A percentile compares a stretch with the other conserved stretches of the same genome.
Evolutionary conservation across 2,797 vertebrate species (phyloP).

Genomic region (Botia kubotai): DNA sequence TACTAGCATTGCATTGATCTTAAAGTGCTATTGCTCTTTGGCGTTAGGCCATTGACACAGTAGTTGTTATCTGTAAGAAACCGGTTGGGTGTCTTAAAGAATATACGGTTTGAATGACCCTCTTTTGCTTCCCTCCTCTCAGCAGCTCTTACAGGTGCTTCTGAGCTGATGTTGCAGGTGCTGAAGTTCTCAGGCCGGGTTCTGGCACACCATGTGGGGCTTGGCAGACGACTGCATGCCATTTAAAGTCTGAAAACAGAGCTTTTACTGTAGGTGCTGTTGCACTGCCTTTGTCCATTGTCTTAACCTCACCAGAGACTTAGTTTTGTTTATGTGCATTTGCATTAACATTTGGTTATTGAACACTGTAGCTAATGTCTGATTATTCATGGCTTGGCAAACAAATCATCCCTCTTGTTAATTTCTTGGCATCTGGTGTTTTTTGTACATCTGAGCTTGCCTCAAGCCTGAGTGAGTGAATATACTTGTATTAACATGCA

Average conservation of each 20-base stretch:
- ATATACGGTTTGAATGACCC: not conserved
- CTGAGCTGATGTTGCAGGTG: slow-evolving; percentile 48
- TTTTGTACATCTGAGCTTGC: too few species aligned
- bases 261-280: not conserved
- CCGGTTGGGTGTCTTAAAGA: not conserved
- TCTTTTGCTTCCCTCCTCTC: not conserved
- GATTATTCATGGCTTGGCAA: slow-evolving; percentile 27
- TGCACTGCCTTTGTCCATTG: not conserved
- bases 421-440: slow-evolving; percentile 34
- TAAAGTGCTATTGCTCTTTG: too few species aligned
- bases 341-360: slow-evolving; percentile 43
- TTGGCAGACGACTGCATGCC: slow-evolving; percentile 23
- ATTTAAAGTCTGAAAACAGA: slow-evolving; percentile 30
- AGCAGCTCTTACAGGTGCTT: slow-evolving; percentile 6
- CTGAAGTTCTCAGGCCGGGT: slow-evolving; percentile 54
- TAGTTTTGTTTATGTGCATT: slow-evolving; percentile 4
- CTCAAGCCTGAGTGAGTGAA: too few species aligned
- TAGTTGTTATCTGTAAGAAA: too few species aligned
- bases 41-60: too few species aligned
- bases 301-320: slow-evolving; percentile 28
- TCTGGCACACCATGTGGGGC: slow-evolving; percentile 28
- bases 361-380: slow-evolving; percentile 11
- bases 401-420: slow-evolving; percentile 14
- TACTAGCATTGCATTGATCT: too few species aligned
- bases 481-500: too few species aligned